A percentile compares a stretch with the other conserved stretches of the same genome.
These are phyloP conservation scores for Lepidocyrtoides sp. DNA, from an alignment of 2,888 invertebrate species.

Conservation along the genomic window DNA sequence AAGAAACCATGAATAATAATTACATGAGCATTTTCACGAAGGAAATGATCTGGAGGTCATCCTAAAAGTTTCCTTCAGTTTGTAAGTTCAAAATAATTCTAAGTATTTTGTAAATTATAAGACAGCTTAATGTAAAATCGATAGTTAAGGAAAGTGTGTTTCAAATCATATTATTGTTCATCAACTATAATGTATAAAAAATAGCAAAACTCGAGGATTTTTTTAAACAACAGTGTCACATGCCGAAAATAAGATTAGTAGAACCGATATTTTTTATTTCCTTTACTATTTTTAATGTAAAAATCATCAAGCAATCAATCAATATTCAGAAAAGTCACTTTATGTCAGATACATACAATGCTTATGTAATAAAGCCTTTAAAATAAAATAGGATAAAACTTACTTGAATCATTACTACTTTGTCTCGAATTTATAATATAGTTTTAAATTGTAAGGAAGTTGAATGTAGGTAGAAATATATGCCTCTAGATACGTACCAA, in stretches of 20 bases:
- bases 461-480: background rate
- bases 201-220: background rate
- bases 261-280: slow-evolving; percentile 41
- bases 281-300: slow-evolving; percentile 4
- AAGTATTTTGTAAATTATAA: slow-evolving; percentile 30
- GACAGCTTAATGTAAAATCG: slow-evolving; percentile 7
- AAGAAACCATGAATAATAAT: background rate
- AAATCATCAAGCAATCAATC: slow-evolving; percentile 34
- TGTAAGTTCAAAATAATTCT: slow-evolving; percentile 66
- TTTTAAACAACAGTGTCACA: background rate
- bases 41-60: slow-evolving; percentile 45
- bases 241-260: slow-evolving; percentile 3
- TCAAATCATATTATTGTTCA: background rate
- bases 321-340: slow-evolving; percentile 38
- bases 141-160: background rate
- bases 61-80: slow-evolving; percentile 36
- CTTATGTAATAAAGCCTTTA: slow-evolving; percentile 8
- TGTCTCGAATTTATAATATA: background rate
- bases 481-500: slow-evolving; percentile 5
- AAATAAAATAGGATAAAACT: background rate
- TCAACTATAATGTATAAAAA: background rate
- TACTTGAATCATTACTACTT: background rate
- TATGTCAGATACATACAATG: slow-evolving; percentile 35
- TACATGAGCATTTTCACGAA: background rate
- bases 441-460: slow-evolving; percentile 4